Conservation (phyloP, 2,113 vertebrate genomes). For the Zeus faber region DNA sequence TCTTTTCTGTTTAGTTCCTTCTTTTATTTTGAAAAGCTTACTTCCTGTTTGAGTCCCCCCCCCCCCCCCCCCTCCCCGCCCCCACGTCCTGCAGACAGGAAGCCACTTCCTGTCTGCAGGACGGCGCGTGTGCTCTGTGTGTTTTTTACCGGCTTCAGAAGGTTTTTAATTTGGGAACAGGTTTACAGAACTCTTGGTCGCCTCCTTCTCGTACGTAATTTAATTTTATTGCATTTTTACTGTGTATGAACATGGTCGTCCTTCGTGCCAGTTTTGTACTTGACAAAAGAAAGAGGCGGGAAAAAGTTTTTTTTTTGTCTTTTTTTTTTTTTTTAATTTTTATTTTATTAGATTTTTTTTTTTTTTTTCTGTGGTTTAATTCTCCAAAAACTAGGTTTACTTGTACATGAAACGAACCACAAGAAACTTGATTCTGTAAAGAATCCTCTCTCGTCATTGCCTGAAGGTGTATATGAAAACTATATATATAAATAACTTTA, state of each 20-base stretch:
- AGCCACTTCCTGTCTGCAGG: slow-evolving; percentile 65
- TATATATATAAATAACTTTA: slow-evolving; percentile 63
- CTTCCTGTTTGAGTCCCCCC: background rate
- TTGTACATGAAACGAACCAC: slow-evolving; percentile 97
- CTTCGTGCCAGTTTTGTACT: slow-evolving; percentile 99
- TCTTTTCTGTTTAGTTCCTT: slow-evolving; percentile 6
- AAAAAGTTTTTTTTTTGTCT: slow-evolving; percentile 81
- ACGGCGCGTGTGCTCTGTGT: slow-evolving; percentile 59
- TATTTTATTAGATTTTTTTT: no score
- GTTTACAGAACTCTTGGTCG: slow-evolving; percentile 79
- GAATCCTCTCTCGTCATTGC: slow-evolving; percentile 98
- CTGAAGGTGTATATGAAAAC: slow-evolving; percentile 95
- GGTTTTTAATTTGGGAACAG: slow-evolving; percentile 88
- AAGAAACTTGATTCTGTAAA: slow-evolving; percentile 99
- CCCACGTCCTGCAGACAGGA: background rate
- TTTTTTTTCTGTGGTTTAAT: slow-evolving; percentile 87
- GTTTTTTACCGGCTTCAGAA: slow-evolving; percentile 87
- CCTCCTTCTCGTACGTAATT: slow-evolving; percentile 88
- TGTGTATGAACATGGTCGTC: slow-evolving; percentile 94
- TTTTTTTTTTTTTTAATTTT: slow-evolving; percentile 85
- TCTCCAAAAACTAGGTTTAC: slow-evolving; percentile 98
- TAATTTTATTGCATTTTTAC: slow-evolving; percentile 99
- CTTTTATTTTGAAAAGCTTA: background rate
- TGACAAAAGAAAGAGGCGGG: slow-evolving; percentile 86
- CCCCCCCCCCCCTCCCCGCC: background rate